Conservation (phyloP, 2,888 invertebrate species). For the Pheosia tremula region DNA sequence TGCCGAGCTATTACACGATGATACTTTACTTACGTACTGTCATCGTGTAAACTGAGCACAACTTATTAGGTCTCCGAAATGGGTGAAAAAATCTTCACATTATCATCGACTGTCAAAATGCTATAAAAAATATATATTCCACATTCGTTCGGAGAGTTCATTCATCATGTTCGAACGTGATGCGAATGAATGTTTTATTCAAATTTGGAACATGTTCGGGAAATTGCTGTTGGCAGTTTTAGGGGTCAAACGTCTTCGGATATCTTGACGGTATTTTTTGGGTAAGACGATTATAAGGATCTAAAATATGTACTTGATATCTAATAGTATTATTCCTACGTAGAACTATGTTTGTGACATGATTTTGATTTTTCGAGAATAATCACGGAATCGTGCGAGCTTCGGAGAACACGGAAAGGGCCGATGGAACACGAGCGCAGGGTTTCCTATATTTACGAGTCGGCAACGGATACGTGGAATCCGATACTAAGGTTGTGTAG, state of each 20-base stretch:
- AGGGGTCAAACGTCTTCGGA: background rate
- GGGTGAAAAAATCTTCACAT: constrained; percentile 27
- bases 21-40: too few relatives aligned
- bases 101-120: constrained; percentile 34
- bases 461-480: background rate
- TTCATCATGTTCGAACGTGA: constrained; percentile 51
- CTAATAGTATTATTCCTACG: too few relatives aligned
- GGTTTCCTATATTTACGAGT: constrained; percentile 18
- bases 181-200: constrained; percentile 34
- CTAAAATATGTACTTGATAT: too few relatives aligned
- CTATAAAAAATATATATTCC: constrained; percentile 34
- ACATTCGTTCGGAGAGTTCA: constrained; percentile 34
- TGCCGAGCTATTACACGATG: too few relatives aligned
- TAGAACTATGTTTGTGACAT: constrained; percentile 10
- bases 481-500: background rate
- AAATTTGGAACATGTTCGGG: constrained; percentile 28
- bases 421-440: constrained; percentile 29
- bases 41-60: too few relatives aligned
- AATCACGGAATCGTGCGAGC: constrained; percentile 10
- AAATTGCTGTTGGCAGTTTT: constrained; percentile 12
- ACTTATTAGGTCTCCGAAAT: constrained; percentile 12
- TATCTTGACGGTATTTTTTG: constrained; percentile 11
- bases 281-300: background rate
- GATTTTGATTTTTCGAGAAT: constrained; percentile 32
- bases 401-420: constrained; percentile 23